A percentile compares a stretch with the other conserved stretches of the same genome.
Evolutionary conservation across 2,888 invertebrate species (phyloP).

Genomic region (Exephanes ischioxanthus): DNA sequence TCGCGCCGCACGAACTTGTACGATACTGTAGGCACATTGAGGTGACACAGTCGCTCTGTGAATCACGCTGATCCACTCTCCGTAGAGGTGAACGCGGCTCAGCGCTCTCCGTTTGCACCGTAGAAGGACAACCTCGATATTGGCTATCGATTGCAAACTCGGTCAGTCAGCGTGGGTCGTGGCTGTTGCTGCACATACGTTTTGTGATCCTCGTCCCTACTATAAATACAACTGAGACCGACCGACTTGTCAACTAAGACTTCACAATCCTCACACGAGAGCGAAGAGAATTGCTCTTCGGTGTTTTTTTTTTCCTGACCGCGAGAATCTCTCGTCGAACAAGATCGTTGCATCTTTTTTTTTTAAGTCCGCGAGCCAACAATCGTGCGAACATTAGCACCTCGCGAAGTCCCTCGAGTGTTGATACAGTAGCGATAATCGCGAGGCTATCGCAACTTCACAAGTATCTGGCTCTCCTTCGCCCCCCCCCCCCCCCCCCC

Average conservation of each 20-base stretch:
- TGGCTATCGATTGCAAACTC: constrained; percentile 65
- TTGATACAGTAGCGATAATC: constrained; percentile 46
- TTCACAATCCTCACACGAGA: constrained; percentile 31
- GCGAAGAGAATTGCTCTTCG: not conserved
- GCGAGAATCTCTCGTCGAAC: not conserved
- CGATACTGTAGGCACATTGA: constrained; percentile 9
- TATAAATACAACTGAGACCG: constrained; percentile 57
- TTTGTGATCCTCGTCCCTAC: constrained; percentile 60
- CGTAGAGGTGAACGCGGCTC: not conserved
- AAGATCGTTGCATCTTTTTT: constrained; percentile 2
- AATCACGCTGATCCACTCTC: constrained; percentile 50
- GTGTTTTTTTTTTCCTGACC: not conserved
- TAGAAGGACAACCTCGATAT: constrained; percentile 62
- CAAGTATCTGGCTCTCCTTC: not conserved
- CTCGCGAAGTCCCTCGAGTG: constrained; percentile 1
- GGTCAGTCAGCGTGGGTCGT: constrained; percentile 57
- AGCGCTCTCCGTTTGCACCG: constrained; percentile 36
- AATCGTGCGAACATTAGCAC: not conserved
- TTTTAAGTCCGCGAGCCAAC: not conserved
- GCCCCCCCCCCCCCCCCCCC: not conserved
- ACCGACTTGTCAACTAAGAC: constrained; percentile 12
- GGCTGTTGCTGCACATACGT: constrained; percentile 17
- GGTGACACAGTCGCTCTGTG: constrained; percentile 26
- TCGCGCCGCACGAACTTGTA: not conserved
- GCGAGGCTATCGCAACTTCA: constrained; percentile 52